Base-by-base conservation (phyloP, 2,888 invertebrate species). In the Hybos culiciformis region DNA sequence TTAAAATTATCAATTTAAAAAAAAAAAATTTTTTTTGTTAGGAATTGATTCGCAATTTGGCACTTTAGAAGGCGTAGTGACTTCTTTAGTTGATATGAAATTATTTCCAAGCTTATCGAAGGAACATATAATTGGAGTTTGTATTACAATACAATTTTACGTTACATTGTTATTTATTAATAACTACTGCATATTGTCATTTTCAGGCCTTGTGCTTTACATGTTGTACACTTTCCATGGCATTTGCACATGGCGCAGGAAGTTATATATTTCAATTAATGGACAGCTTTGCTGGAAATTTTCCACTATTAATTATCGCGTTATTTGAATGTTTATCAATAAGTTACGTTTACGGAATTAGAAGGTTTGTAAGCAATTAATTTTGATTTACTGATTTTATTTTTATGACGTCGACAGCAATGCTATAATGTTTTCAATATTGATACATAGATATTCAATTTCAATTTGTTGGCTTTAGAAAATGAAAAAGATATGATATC, bases 41-140 rank as follows among this genome's bases (percentile, higher is more conserved):
- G 96, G 96, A 6, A 91, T 96, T 48, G 96, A 94, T 63, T 94
- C 93, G 1, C 94, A 94, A 62, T 94, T 96, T 59, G 93, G 93
- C 0, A 94, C 93, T 0, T 67, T 96, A 17, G 94, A 96, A 63
- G 94, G 94, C 5, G 92, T 94, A 14, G 87, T 93, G 42, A 94
- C 94, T 0, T 93, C 93, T 2, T 78, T 96, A 46, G 88, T 92
- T 34, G 96, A 96, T 58, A 83, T 94, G 80, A 92, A 93, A 59
- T 67, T 94, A 12, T 88, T 93, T 59, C 92, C 92, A 1, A 88
- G 88, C 61, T 67, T 93, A 44, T 76, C 88, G 45, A 93, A 92
- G 67, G 91, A 92, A 66, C 80, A 83, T 50, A 71, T 91, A 9
- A 87, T 90, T 4, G 88, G 88, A 57, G 73, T 72, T 53, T 49